A percentile compares a stretch with the other conserved stretches of the same genome.
Evolutionary conservation across 2,797 vertebrate species (phyloP).

Genomic region (Acrocephalus scirpaceus): DNA sequence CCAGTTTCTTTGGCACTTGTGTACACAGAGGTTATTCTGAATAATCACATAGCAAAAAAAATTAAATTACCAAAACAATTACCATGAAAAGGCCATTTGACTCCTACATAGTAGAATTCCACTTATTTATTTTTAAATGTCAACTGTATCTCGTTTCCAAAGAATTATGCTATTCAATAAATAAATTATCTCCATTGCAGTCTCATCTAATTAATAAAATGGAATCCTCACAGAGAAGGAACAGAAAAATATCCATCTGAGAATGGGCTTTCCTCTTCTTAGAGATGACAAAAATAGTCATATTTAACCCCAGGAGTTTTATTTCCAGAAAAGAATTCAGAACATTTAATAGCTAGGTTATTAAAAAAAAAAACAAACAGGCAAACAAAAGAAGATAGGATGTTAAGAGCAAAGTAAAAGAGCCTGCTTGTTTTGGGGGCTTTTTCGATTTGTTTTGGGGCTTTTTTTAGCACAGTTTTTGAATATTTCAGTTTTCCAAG

Average conservation of each 20-base stretch:
- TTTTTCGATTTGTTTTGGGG: background rate
- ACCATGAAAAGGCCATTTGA: background rate
- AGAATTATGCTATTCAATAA: background rate
- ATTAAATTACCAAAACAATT: background rate
- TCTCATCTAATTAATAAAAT: background rate
- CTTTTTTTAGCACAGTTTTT: background rate
- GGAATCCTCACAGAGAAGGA: background rate
- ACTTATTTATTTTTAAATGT: background rate
- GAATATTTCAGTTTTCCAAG: background rate
- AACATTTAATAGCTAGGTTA: background rate
- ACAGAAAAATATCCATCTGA: background rate
- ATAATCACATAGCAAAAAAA: background rate
- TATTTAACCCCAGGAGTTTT: background rate
- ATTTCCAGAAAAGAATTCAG: background rate
- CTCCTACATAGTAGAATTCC: background rate
- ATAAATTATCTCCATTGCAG: background rate
- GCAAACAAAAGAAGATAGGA: background rate
- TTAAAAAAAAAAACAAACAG: background rate
- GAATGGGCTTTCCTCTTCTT: background rate
- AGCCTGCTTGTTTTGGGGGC: rapidly evolving
- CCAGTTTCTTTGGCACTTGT: background rate
- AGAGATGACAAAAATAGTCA: background rate
- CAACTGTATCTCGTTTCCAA: background rate
- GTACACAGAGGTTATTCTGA: background rate
- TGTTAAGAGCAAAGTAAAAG: background rate